A percentile compares a stretch with the other conserved stretches of the same genome.
Conservation (phyloP, 2,797 vertebrate species). For the Heterohyrax brucei region DNA sequence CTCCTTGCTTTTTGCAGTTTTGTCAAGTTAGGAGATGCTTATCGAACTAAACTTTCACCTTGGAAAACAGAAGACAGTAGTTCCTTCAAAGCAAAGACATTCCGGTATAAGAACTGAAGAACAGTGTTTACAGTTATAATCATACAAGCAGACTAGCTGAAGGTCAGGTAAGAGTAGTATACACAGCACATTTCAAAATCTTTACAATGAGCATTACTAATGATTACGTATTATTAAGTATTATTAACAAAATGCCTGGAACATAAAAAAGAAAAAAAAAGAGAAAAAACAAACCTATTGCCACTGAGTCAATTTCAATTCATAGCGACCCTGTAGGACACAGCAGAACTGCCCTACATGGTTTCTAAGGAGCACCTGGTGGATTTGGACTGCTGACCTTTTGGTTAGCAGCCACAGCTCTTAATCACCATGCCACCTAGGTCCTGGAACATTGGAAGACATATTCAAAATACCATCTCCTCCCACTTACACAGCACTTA, state of each 20-base stretch:
- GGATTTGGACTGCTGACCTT: too few species aligned
- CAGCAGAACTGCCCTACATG: too few species aligned
- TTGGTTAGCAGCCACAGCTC: too few species aligned
- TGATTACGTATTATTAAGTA: too few species aligned
- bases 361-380: too few species aligned
- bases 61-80: neutral
- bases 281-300: too few species aligned
- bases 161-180: neutral
- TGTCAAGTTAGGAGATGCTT: conserved; percentile 52
- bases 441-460: too few species aligned
- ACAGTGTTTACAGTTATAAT: neutral
- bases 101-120: neutral
- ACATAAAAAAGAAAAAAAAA: neutral
- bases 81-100: conserved; percentile 40
- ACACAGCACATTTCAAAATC: neutral
- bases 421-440: too few species aligned
- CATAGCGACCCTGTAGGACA: too few species aligned
- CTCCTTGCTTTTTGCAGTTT: conserved; percentile 1
- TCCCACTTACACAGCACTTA: neutral
- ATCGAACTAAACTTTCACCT: conserved; percentile 23
- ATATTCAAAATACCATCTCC: neutral
- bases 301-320: too few species aligned
- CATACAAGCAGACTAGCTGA: neutral
- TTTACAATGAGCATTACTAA: neutral
- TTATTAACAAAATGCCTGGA: neutral